Percentiles rank a stretch among this genome's conserved stretches.
Conservation (phyloP, 2,888 invertebrate genomes). For the Orchestes rusci region DNA sequence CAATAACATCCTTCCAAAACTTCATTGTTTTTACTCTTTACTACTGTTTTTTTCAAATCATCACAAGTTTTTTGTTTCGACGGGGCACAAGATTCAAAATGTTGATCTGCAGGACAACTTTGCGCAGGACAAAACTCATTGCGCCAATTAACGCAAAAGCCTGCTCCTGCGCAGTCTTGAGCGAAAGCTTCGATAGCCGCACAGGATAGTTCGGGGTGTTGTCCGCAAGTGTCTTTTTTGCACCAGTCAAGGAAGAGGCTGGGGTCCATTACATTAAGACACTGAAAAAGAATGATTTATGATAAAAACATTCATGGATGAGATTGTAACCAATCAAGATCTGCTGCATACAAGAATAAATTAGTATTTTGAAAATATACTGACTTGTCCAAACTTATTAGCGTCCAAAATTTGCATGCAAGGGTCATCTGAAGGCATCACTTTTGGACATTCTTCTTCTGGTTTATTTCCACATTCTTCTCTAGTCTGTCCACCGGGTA, state of each 20-base stretch:
- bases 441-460: conserved; percentile 41
- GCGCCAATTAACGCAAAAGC: conserved; percentile 71
- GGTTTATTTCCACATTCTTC: conserved; percentile 40
- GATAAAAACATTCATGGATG: background rate
- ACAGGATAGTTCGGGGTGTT: conserved; percentile 54
- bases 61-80: conserved; percentile 62
- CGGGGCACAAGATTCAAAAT: conserved; percentile 52
- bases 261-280: conserved; percentile 67
- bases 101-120: conserved; percentile 48
- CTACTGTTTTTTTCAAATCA: conserved; percentile 46
- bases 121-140: conserved; percentile 56
- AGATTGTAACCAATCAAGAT: too few relatives aligned
- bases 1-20: conserved; percentile 79
- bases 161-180: conserved; percentile 59
- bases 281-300: conserved; percentile 43
- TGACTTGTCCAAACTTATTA: conserved; percentile 49
- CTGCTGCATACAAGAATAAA: too few relatives aligned
- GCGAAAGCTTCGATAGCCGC: conserved; percentile 64
- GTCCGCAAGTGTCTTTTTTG: conserved; percentile 56
- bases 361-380: too few relatives aligned
- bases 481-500: conserved; percentile 42
- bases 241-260: conserved; percentile 61
- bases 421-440: conserved; percentile 57
- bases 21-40: conserved; percentile 17
- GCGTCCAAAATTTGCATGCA: conserved; percentile 58